Evolutionary conservation across 2,888 invertebrate genomes (phyloP).

Genomic region (Epistrophe eligans): DNA sequence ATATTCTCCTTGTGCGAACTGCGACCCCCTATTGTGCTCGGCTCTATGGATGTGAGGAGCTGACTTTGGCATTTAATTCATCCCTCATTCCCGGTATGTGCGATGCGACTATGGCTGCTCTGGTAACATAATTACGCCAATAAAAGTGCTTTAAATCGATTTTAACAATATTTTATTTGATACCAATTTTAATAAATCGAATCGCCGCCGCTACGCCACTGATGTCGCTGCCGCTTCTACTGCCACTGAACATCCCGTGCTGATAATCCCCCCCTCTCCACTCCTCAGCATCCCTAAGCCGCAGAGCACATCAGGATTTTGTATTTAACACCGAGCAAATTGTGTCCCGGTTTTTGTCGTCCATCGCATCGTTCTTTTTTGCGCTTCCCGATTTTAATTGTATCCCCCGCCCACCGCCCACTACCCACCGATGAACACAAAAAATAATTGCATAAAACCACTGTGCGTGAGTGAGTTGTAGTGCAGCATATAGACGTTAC

Average conservation of each 20-base stretch:
- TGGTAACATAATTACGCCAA: constrained; percentile 76
- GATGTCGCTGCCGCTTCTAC: neutral
- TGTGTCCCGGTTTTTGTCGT: constrained; percentile 69
- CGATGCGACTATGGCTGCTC: constrained; percentile 48
- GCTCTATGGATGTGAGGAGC: neutral
- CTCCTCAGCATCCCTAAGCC: constrained; percentile 26
- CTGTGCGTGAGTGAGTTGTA: constrained; percentile 69
- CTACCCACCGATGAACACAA: constrained; percentile 34
- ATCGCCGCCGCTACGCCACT: constrained; percentile 31
- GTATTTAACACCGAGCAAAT: constrained; percentile 74
- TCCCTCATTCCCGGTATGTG: constrained; percentile 1
- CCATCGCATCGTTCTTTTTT: constrained; percentile 43
- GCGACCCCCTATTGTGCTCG: neutral
- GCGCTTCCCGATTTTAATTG: constrained; percentile 61
- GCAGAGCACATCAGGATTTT: constrained; percentile 70
- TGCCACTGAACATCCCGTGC: constrained; percentile 20
- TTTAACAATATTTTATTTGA: constrained; percentile 76
- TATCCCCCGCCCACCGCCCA: constrained; percentile 10
- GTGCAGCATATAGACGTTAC: constrained; percentile 4
- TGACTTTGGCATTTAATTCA: constrained; percentile 68
- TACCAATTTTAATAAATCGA: constrained; percentile 76
- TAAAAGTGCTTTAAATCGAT: constrained; percentile 76
- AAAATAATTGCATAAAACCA: constrained; percentile 76
- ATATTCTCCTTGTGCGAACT: constrained; percentile 1
- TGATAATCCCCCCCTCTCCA: constrained; percentile 18